phyloP scores from a whole-genome alignment of 2,888 invertebrate genomes.

The Lumbricus terrestris region DNA sequence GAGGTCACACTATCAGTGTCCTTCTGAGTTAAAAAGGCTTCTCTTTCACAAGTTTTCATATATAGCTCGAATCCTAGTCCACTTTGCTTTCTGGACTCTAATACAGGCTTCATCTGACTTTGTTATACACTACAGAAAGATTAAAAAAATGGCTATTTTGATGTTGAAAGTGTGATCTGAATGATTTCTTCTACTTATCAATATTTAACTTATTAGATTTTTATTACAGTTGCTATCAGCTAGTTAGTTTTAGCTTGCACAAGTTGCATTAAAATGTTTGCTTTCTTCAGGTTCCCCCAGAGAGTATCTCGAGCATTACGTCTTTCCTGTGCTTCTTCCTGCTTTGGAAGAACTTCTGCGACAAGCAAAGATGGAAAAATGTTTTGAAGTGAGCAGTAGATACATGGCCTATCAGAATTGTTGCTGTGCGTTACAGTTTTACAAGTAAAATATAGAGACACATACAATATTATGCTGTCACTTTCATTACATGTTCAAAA shows the following conservation, averaged over 20 bases:
- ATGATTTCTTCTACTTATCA: background rate
- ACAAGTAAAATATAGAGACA: background rate
- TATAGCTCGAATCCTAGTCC: too few relatives aligned
- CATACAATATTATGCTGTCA: background rate
- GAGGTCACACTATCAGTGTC: too few relatives aligned
- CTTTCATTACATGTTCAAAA: background rate
- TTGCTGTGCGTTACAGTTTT: background rate
- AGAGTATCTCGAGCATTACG: slow-evolving; percentile 55
- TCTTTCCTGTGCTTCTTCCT: slow-evolving; percentile 57
- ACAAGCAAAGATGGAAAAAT: slow-evolving; percentile 56
- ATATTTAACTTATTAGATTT: background rate
- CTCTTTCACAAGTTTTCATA: too few relatives aligned
- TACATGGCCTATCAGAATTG: background rate
- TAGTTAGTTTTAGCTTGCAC: background rate
- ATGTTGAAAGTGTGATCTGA: background rate
- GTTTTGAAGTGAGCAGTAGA: slow-evolving; percentile 53
- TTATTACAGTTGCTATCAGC: background rate
- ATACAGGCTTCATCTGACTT: background rate
- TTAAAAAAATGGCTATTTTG: background rate
- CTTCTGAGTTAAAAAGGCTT: too few relatives aligned
- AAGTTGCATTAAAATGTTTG: background rate
- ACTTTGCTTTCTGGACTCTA: too few relatives aligned
- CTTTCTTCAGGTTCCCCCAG: slow-evolving; percentile 50
- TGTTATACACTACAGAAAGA: background rate
- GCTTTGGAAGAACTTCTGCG: slow-evolving; percentile 56